A percentile compares a stretch with the other conserved stretches of the same genome.
These are phyloP conservation scores for Scaptodrosophila lebanonensis DNA, from an alignment of 1,140 invertebrate genomes.

Conservation along the genomic window DNA sequence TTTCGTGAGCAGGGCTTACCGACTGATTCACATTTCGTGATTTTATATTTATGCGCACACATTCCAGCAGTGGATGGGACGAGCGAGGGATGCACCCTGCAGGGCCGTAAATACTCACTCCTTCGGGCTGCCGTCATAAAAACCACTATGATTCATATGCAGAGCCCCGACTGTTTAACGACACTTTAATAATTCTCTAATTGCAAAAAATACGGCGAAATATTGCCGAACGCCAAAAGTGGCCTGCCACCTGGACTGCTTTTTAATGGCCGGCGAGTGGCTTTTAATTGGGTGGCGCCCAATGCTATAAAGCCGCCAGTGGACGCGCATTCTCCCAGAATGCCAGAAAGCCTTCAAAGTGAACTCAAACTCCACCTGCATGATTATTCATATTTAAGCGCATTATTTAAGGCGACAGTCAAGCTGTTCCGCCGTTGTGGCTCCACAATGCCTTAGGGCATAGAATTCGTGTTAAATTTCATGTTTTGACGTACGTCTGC, in stretches of 20 bases:
- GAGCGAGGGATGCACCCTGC: not conserved
- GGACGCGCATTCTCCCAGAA: slow-evolving; percentile 18
- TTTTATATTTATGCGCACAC: no score
- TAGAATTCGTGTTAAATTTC: slow-evolving; percentile 1
- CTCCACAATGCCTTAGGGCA: not conserved
- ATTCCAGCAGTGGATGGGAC: no score
- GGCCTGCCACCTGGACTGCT: not conserved
- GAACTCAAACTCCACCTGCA: slow-evolving; percentile 24
- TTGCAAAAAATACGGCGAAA: slow-evolving; percentile 54
- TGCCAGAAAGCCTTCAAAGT: not conserved
- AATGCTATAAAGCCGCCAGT: slow-evolving; percentile 48
- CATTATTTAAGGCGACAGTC: slow-evolving; percentile 43
- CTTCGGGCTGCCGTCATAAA: slow-evolving; percentile 57
- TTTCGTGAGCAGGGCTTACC: no score
- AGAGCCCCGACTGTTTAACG: slow-evolving; percentile 46
- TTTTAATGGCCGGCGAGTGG: slow-evolving; percentile 57
- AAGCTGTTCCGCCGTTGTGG: slow-evolving; percentile 21
- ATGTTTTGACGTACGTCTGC: no score
- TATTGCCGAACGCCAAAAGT: slow-evolving; percentile 15
- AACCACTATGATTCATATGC: slow-evolving; percentile 58
- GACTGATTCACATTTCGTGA: no score
- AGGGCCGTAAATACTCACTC: slow-evolving; percentile 55
- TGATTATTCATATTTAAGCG: slow-evolving; percentile 57
- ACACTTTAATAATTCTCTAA: slow-evolving; percentile 70
- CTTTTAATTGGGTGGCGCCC: slow-evolving; percentile 68